These are phyloP conservation scores for Drosophila ogumai DNA, from an alignment of 1,140 invertebrate species.

Conservation along the genomic window DNA sequence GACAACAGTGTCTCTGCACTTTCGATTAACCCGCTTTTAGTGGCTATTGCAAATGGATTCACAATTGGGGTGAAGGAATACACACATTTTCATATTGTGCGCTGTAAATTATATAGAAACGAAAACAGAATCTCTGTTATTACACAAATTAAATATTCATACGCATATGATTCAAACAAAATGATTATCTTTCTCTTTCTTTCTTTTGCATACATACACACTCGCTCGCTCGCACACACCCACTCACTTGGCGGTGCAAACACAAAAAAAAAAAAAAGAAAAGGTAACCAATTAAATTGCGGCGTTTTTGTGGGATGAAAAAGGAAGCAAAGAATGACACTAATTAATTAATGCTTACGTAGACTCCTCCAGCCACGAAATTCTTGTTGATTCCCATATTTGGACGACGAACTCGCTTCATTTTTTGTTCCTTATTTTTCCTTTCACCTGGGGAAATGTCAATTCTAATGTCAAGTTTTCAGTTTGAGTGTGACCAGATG, in stretches of 20 bases:
- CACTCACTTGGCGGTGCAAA: slow-evolving; percentile 6
- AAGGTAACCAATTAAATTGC: slow-evolving; percentile 5
- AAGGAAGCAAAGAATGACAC: slow-evolving; percentile 1
- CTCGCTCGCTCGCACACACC: slow-evolving; percentile 1
- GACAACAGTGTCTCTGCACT: slow-evolving; percentile 55
- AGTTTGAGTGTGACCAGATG: background rate
- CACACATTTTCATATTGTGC: slow-evolving; percentile 73
- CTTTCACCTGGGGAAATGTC: background rate
- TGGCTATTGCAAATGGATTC: slow-evolving; percentile 75
- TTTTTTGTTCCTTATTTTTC: background rate
- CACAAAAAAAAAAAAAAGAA: background rate
- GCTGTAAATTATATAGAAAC: slow-evolving; percentile 80
- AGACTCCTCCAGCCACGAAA: slow-evolving; percentile 63
- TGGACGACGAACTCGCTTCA: slow-evolving; percentile 55
- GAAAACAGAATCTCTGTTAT: slow-evolving; percentile 73
- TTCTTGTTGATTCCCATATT: slow-evolving; percentile 31
- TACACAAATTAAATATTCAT: slow-evolving; percentile 43
- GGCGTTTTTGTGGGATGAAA: slow-evolving; percentile 16
- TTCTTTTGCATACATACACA: slow-evolving; percentile 13
- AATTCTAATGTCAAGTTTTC: background rate
- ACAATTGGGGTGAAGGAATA: slow-evolving; percentile 72
- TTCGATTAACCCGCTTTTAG: slow-evolving; percentile 74
- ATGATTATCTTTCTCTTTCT: slow-evolving; percentile 7
- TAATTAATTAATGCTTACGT: slow-evolving; percentile 50
- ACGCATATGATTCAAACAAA: slow-evolving; percentile 16